Percentiles rank a stretch among this genome's conserved stretches.
phyloP scores from a whole-genome alignment of 2,113 vertebrate species.

The Boulengeromyrus knoepffleri region DNA sequence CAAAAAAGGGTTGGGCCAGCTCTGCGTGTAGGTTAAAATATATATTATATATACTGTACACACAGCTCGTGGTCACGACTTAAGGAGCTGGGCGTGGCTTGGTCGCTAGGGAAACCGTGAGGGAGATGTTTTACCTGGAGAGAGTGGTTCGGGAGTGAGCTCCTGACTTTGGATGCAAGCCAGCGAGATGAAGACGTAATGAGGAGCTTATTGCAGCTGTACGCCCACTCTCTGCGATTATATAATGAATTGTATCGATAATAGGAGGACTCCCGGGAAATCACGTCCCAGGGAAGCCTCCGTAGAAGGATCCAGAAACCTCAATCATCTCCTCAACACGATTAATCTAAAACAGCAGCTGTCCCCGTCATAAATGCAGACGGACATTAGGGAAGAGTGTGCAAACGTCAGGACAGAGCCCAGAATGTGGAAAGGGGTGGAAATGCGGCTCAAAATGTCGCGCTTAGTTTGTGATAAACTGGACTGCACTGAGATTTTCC shows the following conservation, averaged over 20 bases:
- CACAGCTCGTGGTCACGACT: neutral
- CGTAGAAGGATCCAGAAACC: neutral
- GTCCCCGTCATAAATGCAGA: neutral
- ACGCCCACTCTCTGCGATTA: slow-evolving; percentile 21
- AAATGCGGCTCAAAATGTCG: neutral
- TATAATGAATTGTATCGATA: slow-evolving; percentile 16
- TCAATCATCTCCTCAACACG: neutral
- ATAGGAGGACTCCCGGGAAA: slow-evolving; percentile 1
- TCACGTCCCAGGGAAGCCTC: neutral
- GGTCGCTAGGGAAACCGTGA: neutral
- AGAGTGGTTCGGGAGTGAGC: neutral
- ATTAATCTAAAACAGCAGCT: neutral
- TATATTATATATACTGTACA: neutral
- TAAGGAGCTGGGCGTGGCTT: neutral
- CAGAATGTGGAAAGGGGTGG: neutral
- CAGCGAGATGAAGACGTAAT: slow-evolving; percentile 32
- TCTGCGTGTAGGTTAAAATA: neutral
- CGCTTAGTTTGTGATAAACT: neutral
- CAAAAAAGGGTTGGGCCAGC: neutral
- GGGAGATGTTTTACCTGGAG: neutral
- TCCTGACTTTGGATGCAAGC: slow-evolving; percentile 30
- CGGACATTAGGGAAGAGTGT: neutral
- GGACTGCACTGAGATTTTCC: neutral
- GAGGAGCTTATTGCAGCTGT: slow-evolving; percentile 2
- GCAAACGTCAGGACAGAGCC: neutral